Evolutionary conservation across 2,797 vertebrate genomes (phyloP).

Genomic region (Rhinogobio ventralis): DNA sequence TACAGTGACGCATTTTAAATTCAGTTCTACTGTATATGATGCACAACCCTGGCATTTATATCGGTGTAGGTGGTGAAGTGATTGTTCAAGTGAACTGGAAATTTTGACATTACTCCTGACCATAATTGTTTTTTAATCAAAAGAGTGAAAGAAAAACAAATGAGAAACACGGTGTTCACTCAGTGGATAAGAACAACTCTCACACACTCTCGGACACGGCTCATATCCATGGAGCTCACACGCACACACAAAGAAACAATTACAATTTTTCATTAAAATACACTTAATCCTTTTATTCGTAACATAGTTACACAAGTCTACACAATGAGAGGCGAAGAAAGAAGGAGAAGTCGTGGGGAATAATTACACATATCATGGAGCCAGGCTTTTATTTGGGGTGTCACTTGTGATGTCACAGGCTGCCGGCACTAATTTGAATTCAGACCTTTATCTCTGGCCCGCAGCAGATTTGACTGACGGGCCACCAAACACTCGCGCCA

Average conservation of each 20-base stretch:
- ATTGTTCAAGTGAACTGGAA: conserved; percentile 38
- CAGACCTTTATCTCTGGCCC: conserved; percentile 99
- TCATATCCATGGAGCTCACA: conserved; percentile 27
- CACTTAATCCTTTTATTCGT: conserved; percentile 99
- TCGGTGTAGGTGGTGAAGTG: conserved; percentile 9
- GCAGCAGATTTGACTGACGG: conserved; percentile 99
- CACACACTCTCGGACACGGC: conserved; percentile 8
- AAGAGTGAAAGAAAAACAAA: conserved; percentile 42
- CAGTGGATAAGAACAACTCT: conserved; percentile 56
- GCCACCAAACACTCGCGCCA: conserved; percentile 98
- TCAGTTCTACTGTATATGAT: neutral
- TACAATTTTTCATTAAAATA: conserved; percentile 99
- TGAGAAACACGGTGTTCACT: conserved; percentile 71
- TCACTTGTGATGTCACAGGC: conserved; percentile 99
- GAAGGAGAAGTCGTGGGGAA: conserved; percentile 92
- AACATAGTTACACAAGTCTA: conserved; percentile 99
- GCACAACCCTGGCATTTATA: conserved; percentile 16
- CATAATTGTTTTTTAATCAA: conserved; percentile 43
- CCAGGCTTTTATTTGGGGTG: conserved; percentile 99
- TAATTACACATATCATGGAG: conserved; percentile 99
- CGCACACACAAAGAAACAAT: conserved; percentile 83
- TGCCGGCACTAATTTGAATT: conserved; percentile 99
- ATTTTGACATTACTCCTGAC: conserved; percentile 29
- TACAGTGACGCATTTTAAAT: neutral
- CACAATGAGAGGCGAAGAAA: conserved; percentile 91